Base-by-base conservation (phyloP, 2,888 invertebrate species). In the Noctua comes region DNA sequence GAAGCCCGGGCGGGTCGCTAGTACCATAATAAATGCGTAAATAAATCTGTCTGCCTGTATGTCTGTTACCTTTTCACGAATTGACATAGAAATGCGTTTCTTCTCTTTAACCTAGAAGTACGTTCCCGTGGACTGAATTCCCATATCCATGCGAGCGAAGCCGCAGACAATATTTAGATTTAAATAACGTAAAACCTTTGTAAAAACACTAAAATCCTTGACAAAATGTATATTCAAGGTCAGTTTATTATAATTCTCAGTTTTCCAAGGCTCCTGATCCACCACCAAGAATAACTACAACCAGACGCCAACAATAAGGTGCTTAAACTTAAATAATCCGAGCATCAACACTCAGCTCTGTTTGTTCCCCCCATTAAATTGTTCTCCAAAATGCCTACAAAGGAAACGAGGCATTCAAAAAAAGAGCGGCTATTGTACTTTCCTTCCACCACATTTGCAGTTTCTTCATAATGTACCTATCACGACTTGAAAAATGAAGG, bases 391-490 rank as follows among this genome's bases (percentile, higher is more conserved):
- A 85, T 75, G 73, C 64, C 75, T 82, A 85, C 82, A 87, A 86
- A 81, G 76, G 68, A 83, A 88, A 73, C 76, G 80, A 72, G 75
- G 80, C 85, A 84, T 82, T 85, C 80, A 90, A 90, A 90, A 88
- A 62, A 89, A 88, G 86, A 86, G 72, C 84, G 90, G 85, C 89
- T 88, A 91, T 92, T 92, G 90, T 91, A 87, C 86, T 87, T 89
- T 91, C 83, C 86, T 93, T 92, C 92, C 93, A 91, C 88, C 92
- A 93, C 93, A 93, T 94, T 93, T 92, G 92, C 93, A 93, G 92
- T 93, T 92, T 91, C 91, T 89, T 90, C 91, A 89, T 93, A 94
- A 94, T 93, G 93, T 94, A 92, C 90, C 93, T 91, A 93, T 92
- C 93, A 92, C 90, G 92, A 86, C 87, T 91, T 93, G 93, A 93